phyloP scores from a whole-genome alignment of 2,113 vertebrate species.

The Jaculus jaculus region DNA sequence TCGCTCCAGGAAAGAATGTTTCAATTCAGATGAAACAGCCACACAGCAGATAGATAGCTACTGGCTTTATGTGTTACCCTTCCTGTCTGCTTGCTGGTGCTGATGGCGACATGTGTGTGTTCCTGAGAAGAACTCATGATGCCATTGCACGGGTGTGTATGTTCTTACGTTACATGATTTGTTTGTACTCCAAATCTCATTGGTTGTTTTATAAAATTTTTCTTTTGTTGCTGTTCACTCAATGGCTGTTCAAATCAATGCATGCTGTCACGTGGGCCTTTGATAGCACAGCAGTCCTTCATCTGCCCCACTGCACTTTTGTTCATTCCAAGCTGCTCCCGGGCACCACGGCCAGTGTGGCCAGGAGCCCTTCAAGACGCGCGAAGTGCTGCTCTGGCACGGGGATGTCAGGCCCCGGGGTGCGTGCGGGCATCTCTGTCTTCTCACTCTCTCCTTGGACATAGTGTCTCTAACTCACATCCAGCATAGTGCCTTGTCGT shows the following conservation, averaged over 20 bases:
- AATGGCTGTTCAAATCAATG: not conserved
- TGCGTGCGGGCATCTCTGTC: not conserved
- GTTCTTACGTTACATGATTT: not conserved
- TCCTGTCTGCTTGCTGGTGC: not conserved
- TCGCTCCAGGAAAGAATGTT: too few species aligned
- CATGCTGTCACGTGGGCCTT: not conserved
- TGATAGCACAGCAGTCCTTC: not conserved
- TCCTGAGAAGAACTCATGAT: not conserved
- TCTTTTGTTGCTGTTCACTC: not conserved
- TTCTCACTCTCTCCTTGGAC: not conserved
- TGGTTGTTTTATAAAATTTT: too few species aligned
- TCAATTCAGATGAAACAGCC: not conserved
- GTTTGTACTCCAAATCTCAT: not conserved
- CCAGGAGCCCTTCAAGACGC: not conserved
- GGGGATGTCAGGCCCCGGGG: not conserved
- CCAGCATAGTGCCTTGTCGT: not conserved
- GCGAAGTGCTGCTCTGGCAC: not conserved
- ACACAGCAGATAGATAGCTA: not conserved
- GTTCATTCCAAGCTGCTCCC: not conserved
- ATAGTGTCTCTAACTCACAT: not conserved
- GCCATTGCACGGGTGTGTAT: not conserved
- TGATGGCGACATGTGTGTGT: not conserved
- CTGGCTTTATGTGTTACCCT: not conserved
- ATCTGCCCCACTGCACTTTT: accelerated
- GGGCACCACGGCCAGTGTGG: not conserved